Conservation (phyloP, 2,888 invertebrate genomes). For the Ochropleura plecta region DNA sequence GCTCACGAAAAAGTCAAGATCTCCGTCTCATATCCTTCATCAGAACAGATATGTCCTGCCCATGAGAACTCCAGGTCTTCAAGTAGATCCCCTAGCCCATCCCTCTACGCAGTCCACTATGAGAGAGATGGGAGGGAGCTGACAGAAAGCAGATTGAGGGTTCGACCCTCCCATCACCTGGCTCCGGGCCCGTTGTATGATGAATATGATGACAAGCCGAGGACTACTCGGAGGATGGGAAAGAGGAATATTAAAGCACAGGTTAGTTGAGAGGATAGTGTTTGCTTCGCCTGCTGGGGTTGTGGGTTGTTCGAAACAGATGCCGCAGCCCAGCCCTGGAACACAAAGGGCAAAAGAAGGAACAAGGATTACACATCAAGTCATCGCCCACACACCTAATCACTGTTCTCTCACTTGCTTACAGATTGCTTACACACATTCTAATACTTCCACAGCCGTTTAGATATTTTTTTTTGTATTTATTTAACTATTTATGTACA, state of each 20-base stretch:
- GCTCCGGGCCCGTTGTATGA: conserved; percentile 87
- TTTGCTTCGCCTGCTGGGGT: no score
- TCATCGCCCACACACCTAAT: no score
- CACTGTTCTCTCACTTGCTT: no score
- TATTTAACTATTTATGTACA: no score
- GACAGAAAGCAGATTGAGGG: conserved; percentile 91
- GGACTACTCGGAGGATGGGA: conserved; percentile 93
- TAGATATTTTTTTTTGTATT: no score
- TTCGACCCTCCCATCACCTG: conserved; percentile 85
- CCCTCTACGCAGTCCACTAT: conserved; percentile 93
- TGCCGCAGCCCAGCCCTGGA: no score
- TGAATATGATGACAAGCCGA: conserved; percentile 86
- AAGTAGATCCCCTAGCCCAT: conserved; percentile 84
- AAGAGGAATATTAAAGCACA: conserved; percentile 97
- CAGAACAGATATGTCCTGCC: conserved; percentile 91
- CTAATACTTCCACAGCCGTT: no score
- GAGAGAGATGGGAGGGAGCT: conserved; percentile 92
- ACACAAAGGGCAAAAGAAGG: no score
- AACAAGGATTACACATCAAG: no score
- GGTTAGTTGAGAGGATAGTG: no score
- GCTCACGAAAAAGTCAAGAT: conserved; percentile 96
- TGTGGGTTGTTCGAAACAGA: no score
- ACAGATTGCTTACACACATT: no score
- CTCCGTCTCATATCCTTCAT: conserved; percentile 96
- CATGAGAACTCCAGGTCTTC: conserved; percentile 85